Evolutionary conservation across 2,888 invertebrate species (phyloP), one percentile per base, ranked within the genome.

Genomic region (Calameuta filiformis): DNA sequence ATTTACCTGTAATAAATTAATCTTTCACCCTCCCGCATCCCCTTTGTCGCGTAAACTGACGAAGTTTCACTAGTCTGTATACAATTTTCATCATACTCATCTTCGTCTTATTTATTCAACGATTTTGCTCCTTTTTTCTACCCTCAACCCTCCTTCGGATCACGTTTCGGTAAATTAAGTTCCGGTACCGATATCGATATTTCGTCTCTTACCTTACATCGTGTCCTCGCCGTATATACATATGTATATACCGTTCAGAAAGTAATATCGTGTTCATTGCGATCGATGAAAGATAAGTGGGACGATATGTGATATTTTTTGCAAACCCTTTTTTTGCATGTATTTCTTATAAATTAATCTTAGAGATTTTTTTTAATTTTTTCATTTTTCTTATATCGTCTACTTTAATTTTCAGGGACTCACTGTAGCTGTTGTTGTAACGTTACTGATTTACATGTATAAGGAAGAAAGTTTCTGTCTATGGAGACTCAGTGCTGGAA

Each of bases 301-400:
- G 9, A 12, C 0, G 40, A 15, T 15, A 40, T 1, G 15, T 40
- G 15, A 40, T 40, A 2, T 40, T 23, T 40, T 40, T 40, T 40
- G 23, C 0, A 40, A 9, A 12, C 1, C 3, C 0, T 1, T 23
- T 23, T 56, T 15, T 40, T 40, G 0, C 0, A 56, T 2, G 2
- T 23, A 23, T 23, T 9, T 56, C 2, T 6, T 56, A 2, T 1
- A 56, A 9, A 56, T 56, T 6, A 33, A 33, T 33, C 33, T 33
- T 2, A 9, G 56, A 9, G 23, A 23, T 35, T 4, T 37, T 37
- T 12, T 40, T 40, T 23, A 1, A 40, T 6, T 23, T 56, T 56
- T 56, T 23, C 2, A 2, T 35, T 9, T 6, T 56, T 23, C 1
- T 15, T 9, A 56, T 23, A 9, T 9, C 40, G 56, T 23, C 9